Conservation (phyloP, 2,888 invertebrate species). For the Agonopterix arenella region DNA sequence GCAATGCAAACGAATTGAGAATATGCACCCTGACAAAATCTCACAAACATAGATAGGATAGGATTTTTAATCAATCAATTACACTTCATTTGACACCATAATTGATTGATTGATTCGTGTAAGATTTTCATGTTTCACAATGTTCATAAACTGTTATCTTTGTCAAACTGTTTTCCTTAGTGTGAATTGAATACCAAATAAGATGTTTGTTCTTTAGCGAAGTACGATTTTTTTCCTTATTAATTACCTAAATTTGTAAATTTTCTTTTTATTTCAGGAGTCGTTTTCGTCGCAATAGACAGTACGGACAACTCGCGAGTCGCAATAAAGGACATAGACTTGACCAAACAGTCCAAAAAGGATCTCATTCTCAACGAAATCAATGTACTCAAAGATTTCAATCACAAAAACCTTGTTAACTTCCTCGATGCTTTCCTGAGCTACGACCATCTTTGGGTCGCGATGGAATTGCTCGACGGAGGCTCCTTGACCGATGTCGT, state of each 20-base stretch:
- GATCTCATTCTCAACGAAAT: slow-evolving; percentile 97
- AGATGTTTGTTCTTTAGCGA: too few relatives aligned
- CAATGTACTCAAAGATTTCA: slow-evolving; percentile 91
- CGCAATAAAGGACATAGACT: slow-evolving; percentile 97
- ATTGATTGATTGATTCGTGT: too few relatives aligned
- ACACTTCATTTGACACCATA: too few relatives aligned
- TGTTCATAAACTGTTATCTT: too few relatives aligned
- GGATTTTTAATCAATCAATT: too few relatives aligned
- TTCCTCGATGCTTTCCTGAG: slow-evolving; percentile 96
- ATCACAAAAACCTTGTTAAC: slow-evolving; percentile 96
- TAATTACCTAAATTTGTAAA: background rate
- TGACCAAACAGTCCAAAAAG: slow-evolving; percentile 96
- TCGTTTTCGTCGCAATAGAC: slow-evolving; percentile 93
- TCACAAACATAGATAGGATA: too few relatives aligned
- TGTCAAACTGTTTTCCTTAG: too few relatives aligned
- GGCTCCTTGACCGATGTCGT: slow-evolving; percentile 98
- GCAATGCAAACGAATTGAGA: too few relatives aligned
- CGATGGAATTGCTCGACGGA: slow-evolving; percentile 96
- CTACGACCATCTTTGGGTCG: slow-evolving; percentile 95
- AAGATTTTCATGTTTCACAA: too few relatives aligned
- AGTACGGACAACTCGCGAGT: slow-evolving; percentile 84
- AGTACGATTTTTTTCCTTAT: background rate
- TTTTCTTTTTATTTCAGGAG: slow-evolving; percentile 72
- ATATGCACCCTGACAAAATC: too few relatives aligned
- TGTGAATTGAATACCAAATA: too few relatives aligned